Conservation (phyloP, 2,797 vertebrate species). For the Pangasius djambal region DNA sequence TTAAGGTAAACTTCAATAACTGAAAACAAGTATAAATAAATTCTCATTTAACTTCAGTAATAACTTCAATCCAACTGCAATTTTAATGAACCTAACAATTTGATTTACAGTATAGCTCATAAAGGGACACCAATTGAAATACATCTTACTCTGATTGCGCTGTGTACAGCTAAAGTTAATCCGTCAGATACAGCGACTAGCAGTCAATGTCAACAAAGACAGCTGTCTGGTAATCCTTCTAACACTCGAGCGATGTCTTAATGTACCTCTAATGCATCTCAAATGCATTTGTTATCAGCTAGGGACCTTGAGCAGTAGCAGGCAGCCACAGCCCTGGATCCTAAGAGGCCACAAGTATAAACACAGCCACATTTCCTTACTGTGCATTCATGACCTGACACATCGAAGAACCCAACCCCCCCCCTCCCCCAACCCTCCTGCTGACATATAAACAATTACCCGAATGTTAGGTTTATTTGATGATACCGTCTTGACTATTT, state of each 20-base stretch:
- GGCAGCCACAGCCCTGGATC: conserved; percentile 53
- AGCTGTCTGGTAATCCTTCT: conserved; percentile 43
- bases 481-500: conserved; percentile 61
- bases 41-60: background rate
- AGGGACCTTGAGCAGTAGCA: conserved; percentile 60
- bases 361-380: conserved; percentile 54
- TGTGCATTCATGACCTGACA: conserved; percentile 51
- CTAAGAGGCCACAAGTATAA: conserved; percentile 62
- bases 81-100: background rate
- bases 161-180: conserved; percentile 9
- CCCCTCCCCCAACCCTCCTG: background rate
- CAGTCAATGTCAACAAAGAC: conserved; percentile 43
- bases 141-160: background rate
- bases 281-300: conserved; percentile 53
- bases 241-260: conserved; percentile 43
- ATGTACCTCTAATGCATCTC: conserved; percentile 59
- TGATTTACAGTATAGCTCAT: background rate
- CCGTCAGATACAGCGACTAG: conserved; percentile 19
- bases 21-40: background rate
- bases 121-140: conserved; percentile 25
- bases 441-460: conserved; percentile 70
- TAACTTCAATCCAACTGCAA: background rate
- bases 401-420: conserved; percentile 23
- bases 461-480: conserved; percentile 72
- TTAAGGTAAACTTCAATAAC: background rate